Evolutionary conservation across 2,888 invertebrate species (phyloP).

Genomic region (Catocala nupta): DNA sequence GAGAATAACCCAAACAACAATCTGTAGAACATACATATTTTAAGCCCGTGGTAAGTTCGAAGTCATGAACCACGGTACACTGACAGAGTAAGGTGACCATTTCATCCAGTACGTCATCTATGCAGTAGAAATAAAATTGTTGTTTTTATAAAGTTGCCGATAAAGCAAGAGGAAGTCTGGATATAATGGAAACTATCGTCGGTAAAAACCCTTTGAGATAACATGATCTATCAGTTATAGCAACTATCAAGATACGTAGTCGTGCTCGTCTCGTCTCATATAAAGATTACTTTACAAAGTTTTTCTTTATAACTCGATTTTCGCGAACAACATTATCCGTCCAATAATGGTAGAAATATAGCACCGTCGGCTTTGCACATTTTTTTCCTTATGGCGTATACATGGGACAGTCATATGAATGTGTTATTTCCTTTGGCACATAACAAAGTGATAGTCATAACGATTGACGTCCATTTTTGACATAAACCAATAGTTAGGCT

Average conservation of each 20-base stretch:
- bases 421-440: slow-evolving; percentile 36
- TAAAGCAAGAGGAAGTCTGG: not conserved
- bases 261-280: not conserved
- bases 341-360: slow-evolving; percentile 39
- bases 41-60: too few relatives aligned
- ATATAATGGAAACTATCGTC: too few relatives aligned
- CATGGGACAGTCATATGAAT: slow-evolving; percentile 26
- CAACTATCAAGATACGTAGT: not conserved
- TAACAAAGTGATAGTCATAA: slow-evolving; percentile 33
- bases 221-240: too few relatives aligned
- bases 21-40: too few relatives aligned
- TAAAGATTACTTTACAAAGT: slow-evolving; percentile 27
- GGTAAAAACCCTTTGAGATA: too few relatives aligned
- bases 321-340: slow-evolving; percentile 36
- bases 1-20: too few relatives aligned
- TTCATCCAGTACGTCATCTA: too few relatives aligned
- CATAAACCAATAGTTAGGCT: not conserved
- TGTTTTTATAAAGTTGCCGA: too few relatives aligned
- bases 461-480: not conserved
- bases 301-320: slow-evolving; percentile 26
- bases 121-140: too few relatives aligned
- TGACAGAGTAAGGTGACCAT: too few relatives aligned
- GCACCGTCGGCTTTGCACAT: slow-evolving; percentile 19
- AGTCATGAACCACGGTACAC: too few relatives aligned
- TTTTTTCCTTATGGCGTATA: slow-evolving; percentile 32